A percentile compares a stretch with the other conserved stretches of the same genome.
Evolutionary conservation across 2,113 vertebrate genomes (phyloP).

Genomic region (Limnothrissa miodon): DNA sequence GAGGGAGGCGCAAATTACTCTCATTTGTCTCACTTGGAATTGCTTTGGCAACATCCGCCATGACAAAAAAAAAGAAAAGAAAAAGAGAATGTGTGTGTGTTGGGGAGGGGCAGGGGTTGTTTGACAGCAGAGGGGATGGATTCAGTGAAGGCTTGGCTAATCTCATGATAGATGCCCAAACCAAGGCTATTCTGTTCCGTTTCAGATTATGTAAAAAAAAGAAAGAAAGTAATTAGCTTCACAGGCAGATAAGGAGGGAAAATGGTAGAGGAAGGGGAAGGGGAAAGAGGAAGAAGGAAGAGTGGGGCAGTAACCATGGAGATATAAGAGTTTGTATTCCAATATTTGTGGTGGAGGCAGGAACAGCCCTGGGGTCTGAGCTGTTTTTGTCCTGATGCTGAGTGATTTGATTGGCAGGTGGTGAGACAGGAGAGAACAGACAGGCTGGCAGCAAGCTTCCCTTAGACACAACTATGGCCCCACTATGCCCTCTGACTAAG

Average conservation of each 20-base stretch:
- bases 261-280: background rate
- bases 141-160: background rate
- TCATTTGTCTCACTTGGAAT: constrained; percentile 13
- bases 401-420: constrained; percentile 9
- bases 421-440: constrained; percentile 15
- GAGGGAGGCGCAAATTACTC: background rate
- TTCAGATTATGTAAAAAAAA: background rate
- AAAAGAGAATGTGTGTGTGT: background rate
- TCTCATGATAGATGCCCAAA: background rate
- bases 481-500: background rate
- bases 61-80: background rate
- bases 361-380: background rate
- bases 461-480: background rate
- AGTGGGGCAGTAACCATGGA: background rate
- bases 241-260: background rate
- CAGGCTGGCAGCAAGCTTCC: background rate
- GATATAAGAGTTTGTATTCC: background rate
- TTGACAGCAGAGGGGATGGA: background rate
- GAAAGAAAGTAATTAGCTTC: background rate
- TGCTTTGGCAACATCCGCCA: constrained; percentile 29
- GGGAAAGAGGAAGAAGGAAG: background rate
- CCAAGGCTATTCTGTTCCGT: background rate
- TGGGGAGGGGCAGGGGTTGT: background rate
- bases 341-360: background rate
- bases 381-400: background rate